Conservation (phyloP, 2,797 vertebrate species). For the Liparis tanakae region DNA sequence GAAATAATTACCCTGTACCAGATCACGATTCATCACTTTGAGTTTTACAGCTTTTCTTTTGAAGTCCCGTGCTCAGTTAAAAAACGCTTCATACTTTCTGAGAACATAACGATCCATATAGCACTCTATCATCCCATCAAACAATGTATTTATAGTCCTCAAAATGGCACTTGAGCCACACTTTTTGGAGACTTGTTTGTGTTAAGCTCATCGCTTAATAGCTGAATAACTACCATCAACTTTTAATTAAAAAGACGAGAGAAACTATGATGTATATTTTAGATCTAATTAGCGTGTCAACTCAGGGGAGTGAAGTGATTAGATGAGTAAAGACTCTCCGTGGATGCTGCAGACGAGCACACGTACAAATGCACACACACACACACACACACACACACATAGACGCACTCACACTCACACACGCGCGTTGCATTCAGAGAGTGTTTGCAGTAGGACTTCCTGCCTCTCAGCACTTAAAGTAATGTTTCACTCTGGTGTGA, state of each 20-base stretch:
- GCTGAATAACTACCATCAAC: constrained; percentile 65
- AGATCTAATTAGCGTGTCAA: constrained; percentile 69
- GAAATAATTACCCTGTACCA: constrained; percentile 52
- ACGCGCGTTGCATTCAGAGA: constrained; percentile 18
- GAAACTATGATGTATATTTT: constrained; percentile 76
- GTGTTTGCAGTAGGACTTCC: constrained; percentile 18
- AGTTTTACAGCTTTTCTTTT: constrained; percentile 38
- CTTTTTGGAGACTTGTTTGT: constrained; percentile 35
- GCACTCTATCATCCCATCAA: constrained; percentile 22
- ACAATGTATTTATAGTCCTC: constrained; percentile 23
- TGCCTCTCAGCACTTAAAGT: constrained; percentile 26
- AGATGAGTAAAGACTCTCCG: constrained; percentile 74
- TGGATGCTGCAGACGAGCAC: constrained; percentile 49
- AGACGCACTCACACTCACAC: constrained; percentile 42
- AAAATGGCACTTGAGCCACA: constrained; percentile 32
- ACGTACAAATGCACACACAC: constrained; percentile 34
- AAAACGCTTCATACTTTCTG: constrained; percentile 38
- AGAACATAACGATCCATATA: constrained; percentile 26
- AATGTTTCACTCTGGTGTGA: constrained; percentile 43
- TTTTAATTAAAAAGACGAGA: constrained; percentile 74
- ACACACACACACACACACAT: constrained; percentile 24
- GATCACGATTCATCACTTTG: constrained; percentile 50
- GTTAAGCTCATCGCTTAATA: constrained; percentile 42
- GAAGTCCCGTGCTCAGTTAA: constrained; percentile 45
- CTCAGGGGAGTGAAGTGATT: constrained; percentile 72